Evolutionary conservation across 2,113 vertebrate species (phyloP).

Genomic region (Pachyramphus minor): DNA sequence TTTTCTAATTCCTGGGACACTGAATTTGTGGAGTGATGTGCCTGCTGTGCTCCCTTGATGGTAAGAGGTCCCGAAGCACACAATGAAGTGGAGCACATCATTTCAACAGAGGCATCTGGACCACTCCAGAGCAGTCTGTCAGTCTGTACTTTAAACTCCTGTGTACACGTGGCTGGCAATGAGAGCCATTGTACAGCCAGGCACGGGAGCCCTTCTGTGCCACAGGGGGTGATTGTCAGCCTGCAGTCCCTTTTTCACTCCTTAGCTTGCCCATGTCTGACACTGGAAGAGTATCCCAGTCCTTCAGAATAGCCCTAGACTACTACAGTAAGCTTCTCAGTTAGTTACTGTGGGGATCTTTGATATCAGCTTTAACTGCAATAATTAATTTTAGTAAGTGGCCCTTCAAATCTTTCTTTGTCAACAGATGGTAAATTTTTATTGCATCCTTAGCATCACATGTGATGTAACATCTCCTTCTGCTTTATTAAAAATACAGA

Average conservation of each 20-base stretch:
- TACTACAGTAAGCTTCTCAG: not conserved
- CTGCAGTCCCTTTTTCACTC: not conserved
- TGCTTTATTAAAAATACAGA: not conserved
- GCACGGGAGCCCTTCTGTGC: not conserved
- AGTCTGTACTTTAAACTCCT: accelerated
- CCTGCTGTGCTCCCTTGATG: not conserved
- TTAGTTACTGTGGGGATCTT: not conserved
- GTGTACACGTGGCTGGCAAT: not conserved
- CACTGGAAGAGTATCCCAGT: not conserved
- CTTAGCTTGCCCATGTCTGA: not conserved
- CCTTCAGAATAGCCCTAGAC: not conserved
- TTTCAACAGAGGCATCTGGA: not conserved
- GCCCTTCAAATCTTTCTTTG: not conserved
- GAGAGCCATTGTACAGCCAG: not conserved
- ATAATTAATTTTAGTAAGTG: constrained; percentile 36
- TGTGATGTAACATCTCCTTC: constrained; percentile 11
- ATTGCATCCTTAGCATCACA: constrained; percentile 5
- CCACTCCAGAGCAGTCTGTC: accelerated
- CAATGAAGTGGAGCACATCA: not conserved
- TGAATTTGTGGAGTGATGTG: not conserved
- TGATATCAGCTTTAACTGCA: not conserved
- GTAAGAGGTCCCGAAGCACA: accelerated
- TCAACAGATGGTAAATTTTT: constrained; percentile 48
- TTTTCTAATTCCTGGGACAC: not conserved
- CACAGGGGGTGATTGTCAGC: not conserved